Base-by-base conservation (phyloP, 1,140 invertebrate genomes). In the Bradynema listronoti region DNA sequence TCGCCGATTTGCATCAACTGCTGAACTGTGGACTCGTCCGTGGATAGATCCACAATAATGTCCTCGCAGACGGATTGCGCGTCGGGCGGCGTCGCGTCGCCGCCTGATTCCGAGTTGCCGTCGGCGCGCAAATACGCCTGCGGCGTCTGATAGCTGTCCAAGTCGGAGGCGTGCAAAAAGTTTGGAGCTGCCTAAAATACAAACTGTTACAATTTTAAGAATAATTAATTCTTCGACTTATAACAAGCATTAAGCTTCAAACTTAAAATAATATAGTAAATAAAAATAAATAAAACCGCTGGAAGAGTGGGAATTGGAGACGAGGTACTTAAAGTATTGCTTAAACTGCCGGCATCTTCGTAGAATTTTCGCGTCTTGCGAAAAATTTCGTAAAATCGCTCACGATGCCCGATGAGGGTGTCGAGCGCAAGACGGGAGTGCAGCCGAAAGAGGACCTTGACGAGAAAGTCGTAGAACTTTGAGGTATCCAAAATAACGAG, bases 311-410 rank as follows among this genome's bases (percentile, higher is more conserved):
- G 92, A 69, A 98, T 87, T n/a, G 55, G 89, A 88, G 58, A 98
- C 90, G 39, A 98, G 83, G 79, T 91, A 88, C 78, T 91, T 90
- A 79, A 97, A 98, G 83, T 97, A 98, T 79, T 98, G 94, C n/a
- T n/a, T 69, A 98, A 83, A 72, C 87, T 92, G 72, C 87, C 86
- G 4, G 91, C 87, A 68, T 87, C 89, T 68, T 88, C 85, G 79
- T 97, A 99, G 82, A 98, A 97, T 66, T 86, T 84, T 78, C 91
- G 89, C 30, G 96, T 81, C 78, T 86, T 85, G 65, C 85, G 84
- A 79, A 96, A 98, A 73, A 93, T 87, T 72, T 88, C 87, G 24
- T 87, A 80, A 79, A 91, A 97, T 68, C 93, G 82, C 69, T 91
- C 86, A 56, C 93, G 82, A 79, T 98, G 94, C 4, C 92, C 94